These are phyloP conservation scores for Poeciliopsis turneri DNA, from an alignment of 2,797 vertebrate genomes.

Conservation along the genomic window DNA sequence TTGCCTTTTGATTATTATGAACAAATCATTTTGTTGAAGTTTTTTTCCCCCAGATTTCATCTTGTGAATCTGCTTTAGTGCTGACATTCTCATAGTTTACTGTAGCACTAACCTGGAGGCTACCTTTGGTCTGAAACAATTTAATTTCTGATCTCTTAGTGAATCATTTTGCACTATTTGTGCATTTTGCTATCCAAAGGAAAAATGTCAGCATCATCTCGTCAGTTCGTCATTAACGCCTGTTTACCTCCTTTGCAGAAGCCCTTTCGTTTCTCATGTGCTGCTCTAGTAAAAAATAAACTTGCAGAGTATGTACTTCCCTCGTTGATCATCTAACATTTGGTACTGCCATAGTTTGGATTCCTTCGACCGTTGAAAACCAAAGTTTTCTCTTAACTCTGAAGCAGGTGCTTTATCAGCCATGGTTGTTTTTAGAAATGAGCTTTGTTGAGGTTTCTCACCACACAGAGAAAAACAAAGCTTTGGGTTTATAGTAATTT, in stretches of 20 bases:
- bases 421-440: background rate
- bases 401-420: background rate
- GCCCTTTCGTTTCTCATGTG: background rate
- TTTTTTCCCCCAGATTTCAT: background rate
- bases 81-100: no score
- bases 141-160: background rate
- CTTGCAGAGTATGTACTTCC: background rate
- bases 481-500: background rate
- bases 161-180: background rate
- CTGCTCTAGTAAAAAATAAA: background rate
- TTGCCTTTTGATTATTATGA: background rate
- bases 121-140: background rate
- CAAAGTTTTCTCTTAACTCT: background rate
- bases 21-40: background rate
- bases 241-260: slow-evolving; percentile 6
- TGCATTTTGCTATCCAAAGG: background rate
- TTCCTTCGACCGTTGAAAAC: background rate
- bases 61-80: background rate
- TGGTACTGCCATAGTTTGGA: background rate
- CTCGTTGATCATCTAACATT: background rate
- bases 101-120: background rate
- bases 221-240: background rate
- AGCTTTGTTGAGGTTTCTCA: background rate
- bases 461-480: background rate
- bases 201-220: background rate